These are phyloP conservation scores for Trichonephila clavipes DNA, from an alignment of 1,140 invertebrate species.

Conservation along the genomic window DNA sequence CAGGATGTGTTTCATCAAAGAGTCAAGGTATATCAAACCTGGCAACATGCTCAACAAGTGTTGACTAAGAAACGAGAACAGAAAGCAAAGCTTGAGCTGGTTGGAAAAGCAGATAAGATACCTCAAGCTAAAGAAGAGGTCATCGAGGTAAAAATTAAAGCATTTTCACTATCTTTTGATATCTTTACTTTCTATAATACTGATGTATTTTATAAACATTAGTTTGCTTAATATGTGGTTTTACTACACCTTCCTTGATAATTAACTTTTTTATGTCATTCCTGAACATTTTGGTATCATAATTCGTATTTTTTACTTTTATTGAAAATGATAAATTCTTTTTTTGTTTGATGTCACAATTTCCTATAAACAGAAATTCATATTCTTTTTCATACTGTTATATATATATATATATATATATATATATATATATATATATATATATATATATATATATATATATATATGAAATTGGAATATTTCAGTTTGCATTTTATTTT, in stretches of 20 bases:
- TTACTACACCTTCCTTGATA: background rate
- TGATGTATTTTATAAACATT: background rate
- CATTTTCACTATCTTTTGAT: background rate
- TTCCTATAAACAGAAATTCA: too few species aligned
- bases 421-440: too few species aligned
- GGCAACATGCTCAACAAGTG: conserved; percentile 97
- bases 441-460: too few species aligned
- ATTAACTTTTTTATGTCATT: background rate
- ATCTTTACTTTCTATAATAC: background rate
- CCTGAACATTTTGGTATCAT: too few species aligned
- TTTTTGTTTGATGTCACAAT: too few species aligned
- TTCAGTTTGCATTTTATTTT: too few species aligned
- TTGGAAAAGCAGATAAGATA: conserved; percentile 93
- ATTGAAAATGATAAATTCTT: too few species aligned
- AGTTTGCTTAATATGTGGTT: background rate
- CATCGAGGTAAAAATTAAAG: conserved; percentile 86
- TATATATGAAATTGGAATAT: too few species aligned
- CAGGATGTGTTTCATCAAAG: conserved; percentile 98
- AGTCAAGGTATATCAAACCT: conserved; percentile 98
- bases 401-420: too few species aligned
- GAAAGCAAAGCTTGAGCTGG: conserved; percentile 94
- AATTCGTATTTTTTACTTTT: too few species aligned
- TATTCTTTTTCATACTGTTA: too few species aligned
- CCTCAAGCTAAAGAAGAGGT: conserved; percentile 94
- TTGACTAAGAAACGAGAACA: conserved; percentile 96